A percentile compares a stretch with the other conserved stretches of the same genome.
Conservation (phyloP, 2,113 vertebrate genomes). For the Campylorhamphus procurvoides region DNA sequence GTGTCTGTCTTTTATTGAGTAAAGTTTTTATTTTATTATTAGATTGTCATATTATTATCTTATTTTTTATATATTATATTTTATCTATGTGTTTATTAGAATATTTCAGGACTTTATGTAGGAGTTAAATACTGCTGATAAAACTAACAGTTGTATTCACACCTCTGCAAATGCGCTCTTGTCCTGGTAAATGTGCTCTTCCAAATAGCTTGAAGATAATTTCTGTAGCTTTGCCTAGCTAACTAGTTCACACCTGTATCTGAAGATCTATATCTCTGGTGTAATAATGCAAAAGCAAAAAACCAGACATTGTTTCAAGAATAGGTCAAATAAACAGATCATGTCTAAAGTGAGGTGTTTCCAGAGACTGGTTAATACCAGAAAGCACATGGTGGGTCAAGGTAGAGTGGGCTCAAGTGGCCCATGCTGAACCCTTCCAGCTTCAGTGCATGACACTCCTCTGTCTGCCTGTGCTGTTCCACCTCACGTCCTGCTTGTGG, state of each 20-base stretch:
- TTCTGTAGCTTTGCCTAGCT: not conserved
- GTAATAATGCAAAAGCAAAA: not conserved
- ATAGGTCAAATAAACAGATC: not conserved
- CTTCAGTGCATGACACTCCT: accelerated
- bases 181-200: not conserved
- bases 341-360: not conserved
- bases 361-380: not conserved
- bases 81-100: not conserved
- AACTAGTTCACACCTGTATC: not conserved
- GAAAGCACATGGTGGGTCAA: not conserved
- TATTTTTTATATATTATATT: not conserved
- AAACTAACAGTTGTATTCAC: not conserved
- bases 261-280: not conserved
- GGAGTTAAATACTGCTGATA: not conserved
- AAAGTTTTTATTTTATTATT: not conserved
- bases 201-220: not conserved
- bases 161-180: not conserved
- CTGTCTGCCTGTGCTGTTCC: accelerated
- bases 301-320: not conserved
- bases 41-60: not conserved
- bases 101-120: not conserved
- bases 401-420: not conserved
- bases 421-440: not conserved
- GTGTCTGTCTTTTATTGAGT: not conserved
- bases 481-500: accelerated